Evolutionary conservation across 2,113 vertebrate genomes (phyloP), one percentile per base, ranked within the genome.

Genomic region (Picathartes gymnocephalus): DNA sequence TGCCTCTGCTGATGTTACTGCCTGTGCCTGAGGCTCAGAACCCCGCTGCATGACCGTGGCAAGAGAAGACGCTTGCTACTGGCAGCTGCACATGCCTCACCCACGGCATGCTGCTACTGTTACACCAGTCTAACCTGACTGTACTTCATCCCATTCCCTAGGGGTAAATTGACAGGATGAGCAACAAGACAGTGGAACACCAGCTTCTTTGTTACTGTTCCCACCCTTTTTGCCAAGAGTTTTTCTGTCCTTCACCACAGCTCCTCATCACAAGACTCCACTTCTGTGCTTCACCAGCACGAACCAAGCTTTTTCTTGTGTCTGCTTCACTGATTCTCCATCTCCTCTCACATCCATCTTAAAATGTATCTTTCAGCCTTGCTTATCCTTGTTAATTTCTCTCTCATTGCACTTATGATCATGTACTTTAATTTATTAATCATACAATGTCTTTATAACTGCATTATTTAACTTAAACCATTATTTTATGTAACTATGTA

Each of bases 401-500:
- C 35, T 92, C 81, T 93, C 56, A 47, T 33, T 97, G 91, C 91
- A 96, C 96, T 97, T 97, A 97, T 93, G 78, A 83, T 92, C 79
- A 92, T 95, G 88, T 92, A 42, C 60, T 97, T 97, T 94, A 95
- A 96, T 95, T 95, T 97, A 96, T 97, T 97, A 95, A 95, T 96
- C 70, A 66, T 82, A 82, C 68, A 71, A 61, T 91, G 79, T 94
- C 70, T 97, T 97, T 97, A 42, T 89, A 96, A 86, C 82, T 93
- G 40, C 4, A 25, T 95, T 95, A 88, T 72, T 56, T 95, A 95
- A 95, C 95, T 96, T 92, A 94, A 93, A 92, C 51, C 45, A n/a
- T 87, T 86, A 54, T 78, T 86, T 97, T 85, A 47, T 95, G 24
- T 96, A 87, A 90, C 73, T 97, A 86, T 88, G 24, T 85, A 81